phyloP scores from a whole-genome alignment of 1,140 invertebrate species.

The Planococcus citri region DNA sequence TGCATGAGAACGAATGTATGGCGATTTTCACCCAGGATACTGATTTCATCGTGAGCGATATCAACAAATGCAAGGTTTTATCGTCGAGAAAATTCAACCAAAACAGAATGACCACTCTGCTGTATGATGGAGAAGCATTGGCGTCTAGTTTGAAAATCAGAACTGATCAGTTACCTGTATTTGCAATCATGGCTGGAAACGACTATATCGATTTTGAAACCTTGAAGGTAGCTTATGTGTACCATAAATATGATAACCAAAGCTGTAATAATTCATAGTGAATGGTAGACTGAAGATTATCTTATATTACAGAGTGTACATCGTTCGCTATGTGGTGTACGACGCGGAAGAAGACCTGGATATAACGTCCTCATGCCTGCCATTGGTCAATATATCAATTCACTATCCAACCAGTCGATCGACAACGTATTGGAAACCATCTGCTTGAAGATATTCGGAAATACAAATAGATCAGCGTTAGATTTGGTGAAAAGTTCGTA shows the following conservation, averaged over 20 bases:
- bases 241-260: no score
- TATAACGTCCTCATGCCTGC: slow-evolving; percentile 4
- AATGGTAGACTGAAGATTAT: background rate
- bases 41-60: slow-evolving; percentile 29
- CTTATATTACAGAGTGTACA: background rate
- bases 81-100: slow-evolving; percentile 32
- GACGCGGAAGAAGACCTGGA: background rate
- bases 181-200: slow-evolving; percentile 33
- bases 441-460: background rate
- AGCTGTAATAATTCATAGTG: no score
- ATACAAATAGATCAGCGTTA: background rate
- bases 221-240: slow-evolving; percentile 27
- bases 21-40: slow-evolving; percentile 13
- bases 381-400: background rate
- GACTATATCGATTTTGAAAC: slow-evolving; percentile 31
- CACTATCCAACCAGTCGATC: background rate
- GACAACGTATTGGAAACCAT: background rate
- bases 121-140: slow-evolving; percentile 31
- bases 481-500: background rate
- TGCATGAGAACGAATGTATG: slow-evolving; percentile 9
- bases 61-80: slow-evolving; percentile 31
- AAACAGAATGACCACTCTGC: slow-evolving; percentile 30
- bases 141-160: slow-evolving; percentile 28
- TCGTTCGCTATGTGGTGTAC: background rate
- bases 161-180: slow-evolving; percentile 31